Evolutionary conservation across 2,113 vertebrate genomes (phyloP), one percentile per base, ranked within the genome.

Genomic region (Hymenochirus boettgeri): DNA sequence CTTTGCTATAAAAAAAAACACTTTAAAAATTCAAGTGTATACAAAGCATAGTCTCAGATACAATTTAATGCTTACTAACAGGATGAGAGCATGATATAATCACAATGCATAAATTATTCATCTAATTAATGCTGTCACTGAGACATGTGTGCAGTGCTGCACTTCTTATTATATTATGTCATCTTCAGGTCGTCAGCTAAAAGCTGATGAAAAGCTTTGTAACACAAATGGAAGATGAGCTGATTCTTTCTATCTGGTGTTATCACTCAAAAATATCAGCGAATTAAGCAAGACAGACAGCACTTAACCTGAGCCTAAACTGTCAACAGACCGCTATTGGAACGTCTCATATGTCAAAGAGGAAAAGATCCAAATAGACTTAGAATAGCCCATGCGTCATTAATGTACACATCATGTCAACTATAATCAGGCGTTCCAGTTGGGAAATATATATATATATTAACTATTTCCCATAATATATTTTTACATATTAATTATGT

Each of bases 91-190:
- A 35, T 5, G 13, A 65, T 74, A 58, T 71, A 64, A 61, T 18
- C 57, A 46, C 57, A 58, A 74, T 70, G 10, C 42, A 58, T 19
- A 50, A 31, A 9, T 70, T 53, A 17, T 7, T 37, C 65, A 35
- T 56, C 17, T 17, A 53, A 19, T 62, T 52, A 67, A 31, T 67
- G 25, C 42, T 23, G 54, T 21, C 24, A 50, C 45, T 22, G 45
- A 65, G 72, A 74, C 54, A 66, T 72, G 72, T 69, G 70, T 71
- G 50, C 71, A 59, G 62, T 61, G 70, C 73, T 56, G 67, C 62
- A 57, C 78, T 81, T 65, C 55, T 52, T 70, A 67, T 64, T 75
- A 67, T 72, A 71, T 80, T 66, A 69, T 74, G 37, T 69, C 64
- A 71, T 74, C 53, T 75, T 61, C 74, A 63, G 19, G 75, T 48